Evolutionary conservation across 2,797 vertebrate species (phyloP).

Genomic region (Brachyrhaphis roseni): DNA sequence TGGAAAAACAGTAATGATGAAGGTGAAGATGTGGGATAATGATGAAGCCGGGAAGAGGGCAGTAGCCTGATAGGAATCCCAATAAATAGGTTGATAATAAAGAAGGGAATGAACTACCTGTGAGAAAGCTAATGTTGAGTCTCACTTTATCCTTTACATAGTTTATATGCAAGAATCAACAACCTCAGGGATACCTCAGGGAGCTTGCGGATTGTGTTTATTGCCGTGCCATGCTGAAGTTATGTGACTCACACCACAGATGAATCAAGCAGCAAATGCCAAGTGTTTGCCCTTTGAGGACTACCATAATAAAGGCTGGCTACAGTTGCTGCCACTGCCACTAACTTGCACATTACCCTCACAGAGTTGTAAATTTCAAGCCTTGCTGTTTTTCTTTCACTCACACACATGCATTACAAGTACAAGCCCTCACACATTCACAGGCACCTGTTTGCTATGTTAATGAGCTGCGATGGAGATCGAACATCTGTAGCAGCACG

Average conservation of each 20-base stretch:
- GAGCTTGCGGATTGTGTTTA: slow-evolving; percentile 34
- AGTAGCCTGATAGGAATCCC: slow-evolving; percentile 38
- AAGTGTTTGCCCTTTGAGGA: slow-evolving; percentile 51
- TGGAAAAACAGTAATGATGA: slow-evolving; percentile 40
- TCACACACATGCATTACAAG: slow-evolving; percentile 16
- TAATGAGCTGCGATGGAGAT: slow-evolving; percentile 69
- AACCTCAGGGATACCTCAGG: slow-evolving; percentile 44
- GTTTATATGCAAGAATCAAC: slow-evolving; percentile 24
- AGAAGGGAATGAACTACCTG: slow-evolving; percentile 33
- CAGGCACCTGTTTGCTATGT: slow-evolving; percentile 71
- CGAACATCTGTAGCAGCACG: slow-evolving; percentile 70
- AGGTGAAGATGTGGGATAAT: slow-evolving; percentile 40
- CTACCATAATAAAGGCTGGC: slow-evolving; percentile 60
- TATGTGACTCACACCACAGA: slow-evolving; percentile 38
- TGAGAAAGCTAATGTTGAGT: slow-evolving; percentile 30
- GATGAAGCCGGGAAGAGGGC: slow-evolving; percentile 38
- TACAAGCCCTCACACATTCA: slow-evolving; percentile 14
- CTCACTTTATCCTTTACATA: slow-evolving; percentile 49
- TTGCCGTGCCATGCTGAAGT: slow-evolving; percentile 40
- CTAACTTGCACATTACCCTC: slow-evolving; percentile 45
- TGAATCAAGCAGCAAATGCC: slow-evolving; percentile 60
- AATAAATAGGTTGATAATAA: slow-evolving; percentile 39
- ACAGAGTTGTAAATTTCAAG: slow-evolving; percentile 39
- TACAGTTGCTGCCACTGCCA: slow-evolving; percentile 54
- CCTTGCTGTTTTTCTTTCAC: slow-evolving; percentile 34